Percentiles rank a stretch among this genome's conserved stretches.
Evolutionary conservation across 2,797 vertebrate genomes (phyloP).

Genomic region (Micrastur ruficollis): DNA sequence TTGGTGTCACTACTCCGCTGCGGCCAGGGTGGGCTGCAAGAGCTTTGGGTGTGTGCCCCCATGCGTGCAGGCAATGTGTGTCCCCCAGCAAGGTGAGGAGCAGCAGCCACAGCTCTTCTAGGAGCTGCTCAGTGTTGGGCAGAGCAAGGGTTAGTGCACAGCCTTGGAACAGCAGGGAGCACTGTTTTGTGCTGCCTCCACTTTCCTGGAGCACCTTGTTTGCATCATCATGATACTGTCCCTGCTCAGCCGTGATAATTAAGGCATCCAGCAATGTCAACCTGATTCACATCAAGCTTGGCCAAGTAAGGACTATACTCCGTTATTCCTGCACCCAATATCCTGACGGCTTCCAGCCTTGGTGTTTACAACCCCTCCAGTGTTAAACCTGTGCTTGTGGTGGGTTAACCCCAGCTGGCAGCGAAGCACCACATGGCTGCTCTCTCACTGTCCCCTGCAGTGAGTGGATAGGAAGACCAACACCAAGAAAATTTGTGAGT

Average conservation of each 20-base stretch:
- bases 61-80: rapidly evolving
- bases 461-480: too few species aligned
- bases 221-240: rapidly evolving
- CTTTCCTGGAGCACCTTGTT: neutral
- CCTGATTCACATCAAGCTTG: neutral
- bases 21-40: neutral
- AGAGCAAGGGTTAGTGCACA: rapidly evolving
- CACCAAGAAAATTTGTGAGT: neutral
- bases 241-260: neutral
- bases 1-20: neutral
- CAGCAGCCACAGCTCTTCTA: neutral
- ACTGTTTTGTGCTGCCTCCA: neutral
- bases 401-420: too few species aligned
- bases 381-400: too few species aligned
- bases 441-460: too few species aligned
- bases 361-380: neutral
- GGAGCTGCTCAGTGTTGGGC: neutral
- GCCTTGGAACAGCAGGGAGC: neutral
- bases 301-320: neutral
- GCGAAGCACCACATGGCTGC: too few species aligned
- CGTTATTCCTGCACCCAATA: rapidly evolving
- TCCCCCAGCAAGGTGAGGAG: neutral
- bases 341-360: neutral
- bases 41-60: neutral
- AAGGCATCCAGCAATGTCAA: neutral